Evolutionary conservation across 2,888 invertebrate species (phyloP), one percentile per base, ranked within the genome.

Genomic region (Scrobipalpa costella): DNA sequence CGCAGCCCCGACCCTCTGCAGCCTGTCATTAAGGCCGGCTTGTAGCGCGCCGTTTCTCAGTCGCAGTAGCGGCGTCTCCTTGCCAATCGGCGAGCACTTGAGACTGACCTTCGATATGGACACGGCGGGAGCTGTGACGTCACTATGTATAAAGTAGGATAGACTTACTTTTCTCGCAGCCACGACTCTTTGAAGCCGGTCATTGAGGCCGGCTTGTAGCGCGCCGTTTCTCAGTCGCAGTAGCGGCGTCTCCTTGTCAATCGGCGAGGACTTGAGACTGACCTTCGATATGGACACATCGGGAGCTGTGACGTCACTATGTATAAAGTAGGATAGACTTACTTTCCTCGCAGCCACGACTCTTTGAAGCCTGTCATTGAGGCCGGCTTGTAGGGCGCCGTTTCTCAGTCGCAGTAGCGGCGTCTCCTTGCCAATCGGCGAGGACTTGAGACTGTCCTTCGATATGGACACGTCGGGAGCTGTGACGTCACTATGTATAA

Each of bases 21-120:
- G 86, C 69, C 93, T 89, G 66, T 93, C 92, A 60, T 92, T 92
- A 17, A 95, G 92, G 0, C 94, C 94, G 3, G 92, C 92, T 71
- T 94, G 94, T 40, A 95, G 83, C 57, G 94, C 94, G 33, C 95
- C 95, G 73, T 95, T 95, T 72, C 93, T 86, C 58, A 95, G 85
- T 71, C 93, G 84, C 74, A 94, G 83, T 38, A 94, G 77, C 1
- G 92, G 92, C 47, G 90, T 90, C 36, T 83, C 84, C 63, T 84
- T 84, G 63, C 38, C 38, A 9, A 9, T 9, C 9, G 38, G 38
- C 38, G 38, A 38, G 8, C 6, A 7, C 8, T 38, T 38, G 8
- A 38, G 7, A 9, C 38, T 38, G 9, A 2, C 38, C 38, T 7
- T 38, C 7, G 8, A 38, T 38, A 34, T n/a, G n/a, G n/a, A n/a